Evolutionary conservation across 2,113 vertebrate genomes (phyloP).

Genomic region (Oncorhynchus tshawytscha): DNA sequence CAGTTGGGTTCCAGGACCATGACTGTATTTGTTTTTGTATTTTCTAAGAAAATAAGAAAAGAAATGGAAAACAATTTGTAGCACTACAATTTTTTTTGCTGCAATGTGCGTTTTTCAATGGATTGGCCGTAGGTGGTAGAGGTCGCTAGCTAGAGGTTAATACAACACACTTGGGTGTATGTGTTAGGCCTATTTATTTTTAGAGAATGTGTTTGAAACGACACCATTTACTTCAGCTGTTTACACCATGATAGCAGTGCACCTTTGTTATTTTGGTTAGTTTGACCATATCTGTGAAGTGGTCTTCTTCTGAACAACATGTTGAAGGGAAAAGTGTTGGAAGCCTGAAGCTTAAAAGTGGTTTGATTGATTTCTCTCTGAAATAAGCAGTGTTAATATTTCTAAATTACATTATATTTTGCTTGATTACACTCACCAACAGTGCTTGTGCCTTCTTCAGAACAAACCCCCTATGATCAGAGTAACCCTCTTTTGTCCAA

Average conservation of each 20-base stretch:
- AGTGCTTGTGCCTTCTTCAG: constrained; percentile 73
- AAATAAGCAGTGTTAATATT: constrained; percentile 64
- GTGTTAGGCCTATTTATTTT: background rate
- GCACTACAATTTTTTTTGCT: constrained; percentile 46
- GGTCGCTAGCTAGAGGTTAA: background rate
- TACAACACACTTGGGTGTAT: constrained; percentile 1
- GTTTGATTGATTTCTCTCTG: constrained; percentile 11
- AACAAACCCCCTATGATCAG: constrained; percentile 57
- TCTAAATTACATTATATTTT: constrained; percentile 11
- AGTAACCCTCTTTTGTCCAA: constrained; percentile 3
- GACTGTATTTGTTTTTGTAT: constrained; percentile 52
- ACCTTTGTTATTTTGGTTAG: constrained; percentile 15
- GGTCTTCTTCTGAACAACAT: constrained; percentile 27
- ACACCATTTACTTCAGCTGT: constrained; percentile 14
- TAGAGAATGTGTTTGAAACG: constrained; percentile 13
- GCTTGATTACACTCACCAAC: constrained; percentile 59
- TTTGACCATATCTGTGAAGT: constrained; percentile 50
- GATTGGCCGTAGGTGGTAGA: constrained; percentile 34
- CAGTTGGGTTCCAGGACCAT: constrained; percentile 51
- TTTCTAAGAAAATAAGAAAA: constrained; percentile 17
- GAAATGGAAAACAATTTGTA: constrained; percentile 32
- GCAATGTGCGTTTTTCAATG: constrained; percentile 38
- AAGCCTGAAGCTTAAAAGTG: constrained; percentile 9
- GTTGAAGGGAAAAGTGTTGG: constrained; percentile 44
- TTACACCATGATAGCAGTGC: constrained; percentile 22